Base-by-base conservation (phyloP, 2,888 invertebrate genomes). In the Phymatocera aterrima region DNA sequence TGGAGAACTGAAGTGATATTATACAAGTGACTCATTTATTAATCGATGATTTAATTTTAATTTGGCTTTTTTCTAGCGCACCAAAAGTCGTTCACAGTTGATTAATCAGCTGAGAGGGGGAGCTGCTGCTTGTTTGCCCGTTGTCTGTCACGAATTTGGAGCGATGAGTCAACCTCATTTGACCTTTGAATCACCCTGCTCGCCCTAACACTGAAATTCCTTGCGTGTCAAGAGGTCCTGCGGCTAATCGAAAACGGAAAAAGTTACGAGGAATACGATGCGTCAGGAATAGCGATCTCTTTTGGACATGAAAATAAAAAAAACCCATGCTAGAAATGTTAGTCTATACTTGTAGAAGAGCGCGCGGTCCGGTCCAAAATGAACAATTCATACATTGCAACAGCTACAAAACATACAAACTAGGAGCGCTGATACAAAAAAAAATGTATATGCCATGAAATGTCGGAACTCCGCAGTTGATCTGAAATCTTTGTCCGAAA, bases 31-130 rank as follows among this genome's bases (percentile, higher is more conserved):
- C 68, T 68, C 68, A 28, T n/a, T n/a, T n/a, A n/a, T 68, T 40
- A 46, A 37, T 24, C 43, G 28, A 68, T 68, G 68, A 68, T 68
- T 68, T 21, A 68, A 68, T 68, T 68, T 68, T 68, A 68, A 68
- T 46, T 68, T 24, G 43, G 15, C 34, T 61, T 34, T 34, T 34
- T 24, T 31, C 10, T 18, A 15, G 24, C 68, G 46, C 24, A 40
- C 43, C 21, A 46, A 68, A 68, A 46, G 6, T 68, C 46, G 68
- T 68, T 46, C 68, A 68, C 68, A 68, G 68, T 68, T 68, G 46
- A 46, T 68, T 68, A 68, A 68, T 68, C 68, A 68, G 37, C 61
- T 64, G 18, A 34, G 61, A 37, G 61, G 61, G 61, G 37, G 18
- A n/a, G 2, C 37, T 8, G 8, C 21, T 37, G 61, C 18, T 37